phyloP scores from a whole-genome alignment of 2,888 invertebrate genomes.

The Leucophora obtusa region DNA sequence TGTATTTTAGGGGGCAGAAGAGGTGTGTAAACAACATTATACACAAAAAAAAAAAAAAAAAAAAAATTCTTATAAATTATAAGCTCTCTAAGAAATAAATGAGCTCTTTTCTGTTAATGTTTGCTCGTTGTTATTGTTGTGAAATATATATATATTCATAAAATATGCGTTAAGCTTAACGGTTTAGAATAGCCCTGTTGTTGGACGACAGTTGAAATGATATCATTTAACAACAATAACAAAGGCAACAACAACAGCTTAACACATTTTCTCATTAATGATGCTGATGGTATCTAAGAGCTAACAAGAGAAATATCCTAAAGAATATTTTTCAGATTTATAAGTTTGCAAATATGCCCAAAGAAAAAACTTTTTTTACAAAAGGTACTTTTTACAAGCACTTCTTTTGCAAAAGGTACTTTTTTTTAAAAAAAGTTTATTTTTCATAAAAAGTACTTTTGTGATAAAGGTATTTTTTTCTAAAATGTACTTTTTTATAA shows the following conservation, averaged over 20 bases:
- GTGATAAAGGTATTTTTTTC: too few species aligned
- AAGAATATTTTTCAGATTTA: too few species aligned
- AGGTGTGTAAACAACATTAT: neutral
- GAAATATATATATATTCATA: neutral
- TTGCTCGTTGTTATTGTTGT: neutral
- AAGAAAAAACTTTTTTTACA: too few species aligned
- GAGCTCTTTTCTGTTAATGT: neutral
- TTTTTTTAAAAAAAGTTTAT: too few species aligned
- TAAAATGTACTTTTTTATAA: too few species aligned
- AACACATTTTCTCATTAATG: constrained; percentile 13
- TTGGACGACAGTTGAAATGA: neutral
- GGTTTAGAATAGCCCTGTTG: too few species aligned
- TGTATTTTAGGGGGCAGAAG: neutral
- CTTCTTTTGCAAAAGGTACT: too few species aligned
- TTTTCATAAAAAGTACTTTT: too few species aligned
- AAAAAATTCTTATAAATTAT: constrained; percentile 5
- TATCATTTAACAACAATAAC: neutral
- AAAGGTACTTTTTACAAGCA: too few species aligned
- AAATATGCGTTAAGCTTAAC: neutral
- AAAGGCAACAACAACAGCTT: neutral
- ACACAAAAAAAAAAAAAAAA: too few species aligned
- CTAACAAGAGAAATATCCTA: too few species aligned
- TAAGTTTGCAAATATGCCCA: too few species aligned
- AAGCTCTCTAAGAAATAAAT: constrained; percentile 1
- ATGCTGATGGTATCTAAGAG: constrained; percentile 5